Evolutionary conservation across 2,888 invertebrate genomes (phyloP).

Genomic region (Hipparchia semele): DNA sequence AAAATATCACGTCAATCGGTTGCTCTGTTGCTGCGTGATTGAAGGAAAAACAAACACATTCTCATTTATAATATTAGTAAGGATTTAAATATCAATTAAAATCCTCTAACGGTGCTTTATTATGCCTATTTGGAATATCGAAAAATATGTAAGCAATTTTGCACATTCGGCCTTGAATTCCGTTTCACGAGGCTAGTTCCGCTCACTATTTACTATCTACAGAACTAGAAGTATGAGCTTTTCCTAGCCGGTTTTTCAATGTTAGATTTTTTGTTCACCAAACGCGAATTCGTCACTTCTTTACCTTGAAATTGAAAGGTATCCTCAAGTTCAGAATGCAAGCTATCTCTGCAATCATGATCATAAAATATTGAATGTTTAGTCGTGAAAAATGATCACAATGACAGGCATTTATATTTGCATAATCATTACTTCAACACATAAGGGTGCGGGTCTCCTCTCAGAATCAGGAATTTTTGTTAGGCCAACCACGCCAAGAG

Average conservation of each 20-base stretch:
- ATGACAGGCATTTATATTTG: too few relatives aligned
- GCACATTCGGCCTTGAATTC: slow-evolving; percentile 15
- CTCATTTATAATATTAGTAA: too few relatives aligned
- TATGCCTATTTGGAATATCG: neutral
- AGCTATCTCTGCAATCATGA: too few relatives aligned
- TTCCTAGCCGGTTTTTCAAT: slow-evolving; percentile 9
- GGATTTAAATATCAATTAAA: neutral
- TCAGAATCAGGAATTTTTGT: too few relatives aligned
- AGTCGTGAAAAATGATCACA: too few relatives aligned
- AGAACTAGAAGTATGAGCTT: neutral
- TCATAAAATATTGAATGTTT: too few relatives aligned
- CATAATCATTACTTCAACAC: too few relatives aligned
- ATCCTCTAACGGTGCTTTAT: neutral
- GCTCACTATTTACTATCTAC: slow-evolving; percentile 6
- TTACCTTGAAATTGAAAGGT: neutral
- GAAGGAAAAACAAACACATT: too few relatives aligned
- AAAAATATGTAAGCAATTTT: neutral
- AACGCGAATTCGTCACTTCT: neutral
- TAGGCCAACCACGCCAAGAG: too few relatives aligned
- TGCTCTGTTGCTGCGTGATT: too few relatives aligned
- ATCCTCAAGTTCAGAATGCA: neutral
- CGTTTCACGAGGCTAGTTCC: slow-evolving; percentile 1
- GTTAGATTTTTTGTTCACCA: neutral
- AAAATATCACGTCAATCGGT: too few relatives aligned
- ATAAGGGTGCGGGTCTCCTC: too few relatives aligned